Base-by-base conservation (phyloP, 2,888 invertebrate genomes). In the Agrilus biguttatus region DNA sequence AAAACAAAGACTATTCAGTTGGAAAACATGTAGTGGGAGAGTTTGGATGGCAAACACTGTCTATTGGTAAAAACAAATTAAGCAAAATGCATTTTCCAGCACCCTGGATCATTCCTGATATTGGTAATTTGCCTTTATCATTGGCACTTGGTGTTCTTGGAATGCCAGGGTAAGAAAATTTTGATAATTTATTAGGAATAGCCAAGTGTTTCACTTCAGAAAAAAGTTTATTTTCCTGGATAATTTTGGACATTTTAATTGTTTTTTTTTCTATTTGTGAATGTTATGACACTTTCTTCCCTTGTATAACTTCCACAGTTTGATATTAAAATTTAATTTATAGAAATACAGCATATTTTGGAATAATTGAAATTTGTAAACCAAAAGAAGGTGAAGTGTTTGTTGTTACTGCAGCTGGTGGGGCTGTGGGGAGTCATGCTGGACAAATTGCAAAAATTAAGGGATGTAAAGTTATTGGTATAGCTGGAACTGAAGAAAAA, bases 361-460 rank as follows among this genome's bases (percentile, higher is more conserved):
- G 85, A 1, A 65, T 85, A 10, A 61, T 78, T 48, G 80, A 84
- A 51, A 65, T 83, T 45, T 83, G 83, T 49, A 61, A 75, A 46
- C 82, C 84, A 2, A 78, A 82, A 63, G 52, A 71, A 5, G 83
- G 81, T 8, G 84, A 87, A 62, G 79, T 78, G 1, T 72, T 86
- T 12, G 77, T 80, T 2, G 74, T 87, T 2, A 78, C 76, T 23
- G 78, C 78, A 5, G 86, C 85, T 12, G 85, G 81, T 17, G 86
- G 86, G 14, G 85, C 84, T 33, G 84, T 86, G 12, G 87, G 86
- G 6, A 78, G 75, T 45, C 71, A 79, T 39, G 85, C 83, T 21
- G 85, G 85, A 2, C 86, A 86, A 68, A 80, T 87, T 48, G 86
- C 77, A 1, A 85, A 84, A 66, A 72, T 78, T 39, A 70, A 78